phyloP scores from a whole-genome alignment of 2,888 invertebrate species.

The Macaria liturata region DNA sequence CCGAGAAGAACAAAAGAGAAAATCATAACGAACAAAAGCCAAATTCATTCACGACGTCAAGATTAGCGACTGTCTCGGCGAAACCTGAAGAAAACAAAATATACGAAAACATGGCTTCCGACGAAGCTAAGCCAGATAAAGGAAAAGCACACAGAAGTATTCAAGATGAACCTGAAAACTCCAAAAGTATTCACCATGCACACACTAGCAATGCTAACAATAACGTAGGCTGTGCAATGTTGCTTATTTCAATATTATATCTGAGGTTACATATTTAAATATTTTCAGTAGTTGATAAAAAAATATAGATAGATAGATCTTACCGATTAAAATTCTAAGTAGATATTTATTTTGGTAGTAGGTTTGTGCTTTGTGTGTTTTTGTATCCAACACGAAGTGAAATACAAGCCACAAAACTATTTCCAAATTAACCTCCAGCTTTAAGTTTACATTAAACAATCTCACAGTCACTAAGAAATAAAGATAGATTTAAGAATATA shows the following conservation, averaged over 20 bases:
- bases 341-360: conserved; percentile 1
- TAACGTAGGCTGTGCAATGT: conserved; percentile 41
- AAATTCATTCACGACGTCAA: conserved; percentile 59
- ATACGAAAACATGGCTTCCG: conserved; percentile 69
- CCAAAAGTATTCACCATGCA: conserved; percentile 14
- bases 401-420: conserved; percentile 3
- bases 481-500: conserved; percentile 49
- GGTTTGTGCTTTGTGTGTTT: not conserved
- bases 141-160: conserved; percentile 62
- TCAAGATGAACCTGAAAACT: conserved; percentile 43
- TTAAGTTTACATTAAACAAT: conserved; percentile 47
- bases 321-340: conserved; percentile 15
- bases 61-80: conserved; percentile 70
- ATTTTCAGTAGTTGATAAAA: conserved; percentile 31
- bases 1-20: conserved; percentile 26
- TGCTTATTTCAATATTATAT: conserved; percentile 42
- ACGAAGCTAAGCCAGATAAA: conserved; percentile 70
- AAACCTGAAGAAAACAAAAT: conserved; percentile 59
- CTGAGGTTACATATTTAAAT: conserved; percentile 52
- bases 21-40: conserved; percentile 28
- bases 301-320: too few species aligned
- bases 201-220: conserved; percentile 43
- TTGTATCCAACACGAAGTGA: too few species aligned
- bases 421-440: conserved; percentile 36
- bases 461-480: conserved; percentile 77